Evolutionary conservation across 2,797 vertebrate genomes (phyloP).

Genomic region (Hydrophis major): DNA sequence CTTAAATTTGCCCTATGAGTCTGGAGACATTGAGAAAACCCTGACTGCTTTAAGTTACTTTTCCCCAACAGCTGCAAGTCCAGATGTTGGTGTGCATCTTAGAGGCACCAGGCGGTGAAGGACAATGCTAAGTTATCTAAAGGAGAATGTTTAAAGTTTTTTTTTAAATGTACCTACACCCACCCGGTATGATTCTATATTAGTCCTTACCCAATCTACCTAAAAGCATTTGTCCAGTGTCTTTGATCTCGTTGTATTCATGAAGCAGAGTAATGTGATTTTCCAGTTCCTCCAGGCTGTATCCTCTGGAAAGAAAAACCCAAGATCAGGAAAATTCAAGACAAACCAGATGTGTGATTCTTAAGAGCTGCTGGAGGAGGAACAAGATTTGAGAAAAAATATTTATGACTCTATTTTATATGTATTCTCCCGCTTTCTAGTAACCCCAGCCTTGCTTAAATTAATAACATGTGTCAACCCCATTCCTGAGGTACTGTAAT

Average conservation of each 20-base stretch:
- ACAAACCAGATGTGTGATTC: neutral
- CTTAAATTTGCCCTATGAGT: neutral
- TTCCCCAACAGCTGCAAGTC: too few relatives aligned
- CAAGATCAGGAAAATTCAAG: slow-evolving; percentile 11
- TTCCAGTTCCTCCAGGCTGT: slow-evolving; percentile 82
- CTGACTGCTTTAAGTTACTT: neutral
- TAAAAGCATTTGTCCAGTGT: slow-evolving; percentile 87
- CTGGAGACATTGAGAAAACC: neutral
- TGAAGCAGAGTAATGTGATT: slow-evolving; percentile 87
- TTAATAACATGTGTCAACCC: neutral
- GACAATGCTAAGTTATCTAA: neutral
- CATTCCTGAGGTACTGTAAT: neutral
- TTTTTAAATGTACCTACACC: neutral
- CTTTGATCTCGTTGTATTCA: slow-evolving; percentile 95
- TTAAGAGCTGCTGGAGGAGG: neutral
- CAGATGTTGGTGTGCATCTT: too few relatives aligned
- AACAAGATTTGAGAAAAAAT: neutral
- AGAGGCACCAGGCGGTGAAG: neutral
- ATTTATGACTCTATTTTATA: neutral
- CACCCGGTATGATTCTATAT: neutral
- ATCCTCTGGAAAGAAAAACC: slow-evolving; percentile 74
- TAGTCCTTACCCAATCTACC: slow-evolving; percentile 86
- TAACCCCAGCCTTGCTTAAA: neutral
- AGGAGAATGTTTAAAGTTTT: neutral
- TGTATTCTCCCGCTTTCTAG: neutral